Base-by-base conservation (phyloP, 2,113 vertebrate genomes). In the Saccopteryx bilineata region DNA sequence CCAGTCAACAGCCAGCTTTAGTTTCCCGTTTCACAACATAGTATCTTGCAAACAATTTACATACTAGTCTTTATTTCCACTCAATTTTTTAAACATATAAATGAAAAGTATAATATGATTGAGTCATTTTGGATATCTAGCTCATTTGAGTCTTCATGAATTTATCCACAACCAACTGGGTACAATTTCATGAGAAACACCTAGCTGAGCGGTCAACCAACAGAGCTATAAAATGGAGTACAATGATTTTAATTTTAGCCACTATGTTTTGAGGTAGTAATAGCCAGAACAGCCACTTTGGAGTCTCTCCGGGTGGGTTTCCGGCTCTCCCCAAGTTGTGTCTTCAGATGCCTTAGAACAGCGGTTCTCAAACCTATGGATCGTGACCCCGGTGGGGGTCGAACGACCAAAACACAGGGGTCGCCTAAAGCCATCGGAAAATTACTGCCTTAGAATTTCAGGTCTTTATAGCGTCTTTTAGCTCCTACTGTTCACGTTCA, bases 11-110 rank as follows among this genome's bases (percentile, higher is more conserved):
- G 28, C 72, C 26, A 81, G 50, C 46, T 72, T 69, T 60, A 65
- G 21, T 48, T 75, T 28, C 74, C 75, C 90, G 68, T 87, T 94
- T 94, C 58, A 60, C n/a, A 76, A 76, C 60, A 58, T 19, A 93
- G 48, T 85, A 78, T 79, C 33, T 86, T 91, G 50, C 81, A 88
- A 87, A 85, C 24, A 31, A 93, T 81, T 79, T 80, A 81, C 28
- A n/a, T 78, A 54, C 72, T 85, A 58, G 65, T 91, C 11, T 56
- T 87, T 91, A 39, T 84, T 39, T 80, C 56, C 5, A 88, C 54
- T 91, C 24, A 69, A 9, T 39, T 78, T 66, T 84, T 96, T 96
- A 82, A 56, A n/a, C 86, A 5, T 63, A 66, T 79, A 76, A 93
- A 82, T 50, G 50, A 81, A 84, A 84, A 21, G 5, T 61, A 63